Percentiles rank a stretch among this genome's conserved stretches.
These are phyloP conservation scores for Gobiocypris rarus DNA, from an alignment of 2,113 vertebrate genomes.

Conservation along the genomic window DNA sequence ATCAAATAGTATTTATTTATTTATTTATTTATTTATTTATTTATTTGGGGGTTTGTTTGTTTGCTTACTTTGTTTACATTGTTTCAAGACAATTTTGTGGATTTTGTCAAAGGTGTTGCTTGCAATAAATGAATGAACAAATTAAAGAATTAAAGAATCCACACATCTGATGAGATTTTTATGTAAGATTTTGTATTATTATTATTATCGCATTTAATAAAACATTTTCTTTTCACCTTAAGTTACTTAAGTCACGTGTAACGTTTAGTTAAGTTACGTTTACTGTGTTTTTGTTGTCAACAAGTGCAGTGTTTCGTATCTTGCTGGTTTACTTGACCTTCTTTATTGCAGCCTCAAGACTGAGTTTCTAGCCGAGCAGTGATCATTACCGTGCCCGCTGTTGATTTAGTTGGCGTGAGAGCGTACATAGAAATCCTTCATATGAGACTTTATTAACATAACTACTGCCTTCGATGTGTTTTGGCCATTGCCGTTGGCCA, in stretches of 20 bases:
- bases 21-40: too few species aligned
- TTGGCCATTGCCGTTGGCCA: constrained; percentile 24
- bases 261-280: too few species aligned
- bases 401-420: not conserved
- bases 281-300: not conserved
- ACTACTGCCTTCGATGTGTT: constrained; percentile 36
- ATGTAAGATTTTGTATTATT: too few species aligned
- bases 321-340: constrained; percentile 46
- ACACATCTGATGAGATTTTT: too few species aligned
- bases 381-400: constrained; percentile 14
- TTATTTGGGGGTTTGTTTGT: too few species aligned
- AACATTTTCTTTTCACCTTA: not conserved
- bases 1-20: too few species aligned
- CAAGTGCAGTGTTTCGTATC: not conserved
- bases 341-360: constrained; percentile 20
- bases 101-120: too few species aligned
- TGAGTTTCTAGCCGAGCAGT: not conserved
- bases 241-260: constrained; percentile 21
- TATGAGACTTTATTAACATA: constrained; percentile 37
- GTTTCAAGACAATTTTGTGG: too few species aligned
- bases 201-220: not conserved
- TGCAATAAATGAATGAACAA: too few species aligned
- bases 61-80: too few species aligned
- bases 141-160: too few species aligned
- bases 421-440: constrained; percentile 25